Evolutionary conservation across 2,888 invertebrate genomes (phyloP), one percentile per base, ranked within the genome.

Genomic region (Venustoraphidia nigricollis): DNA sequence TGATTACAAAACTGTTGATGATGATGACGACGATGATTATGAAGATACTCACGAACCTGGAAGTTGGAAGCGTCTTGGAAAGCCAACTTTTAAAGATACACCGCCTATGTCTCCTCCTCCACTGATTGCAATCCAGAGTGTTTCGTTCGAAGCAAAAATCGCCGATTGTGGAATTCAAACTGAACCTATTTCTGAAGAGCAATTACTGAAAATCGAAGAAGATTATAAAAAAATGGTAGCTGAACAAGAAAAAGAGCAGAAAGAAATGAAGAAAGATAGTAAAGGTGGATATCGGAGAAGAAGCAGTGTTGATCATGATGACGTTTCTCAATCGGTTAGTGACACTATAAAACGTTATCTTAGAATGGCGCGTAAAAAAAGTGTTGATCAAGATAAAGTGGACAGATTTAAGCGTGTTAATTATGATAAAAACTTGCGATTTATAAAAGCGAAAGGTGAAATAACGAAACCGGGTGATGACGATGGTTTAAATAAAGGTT

Each of bases 341-440:
- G 87, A 89, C 60, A 89, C 87, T 0, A 87, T 90, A 51, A 89
- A 89, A 64, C 72, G 89, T 9, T 90, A 90, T 63, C 66, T 90
- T 45, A 72, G 86, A 49, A 90, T 90, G 89, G 89, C 88, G 8
- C 73, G 90, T 36, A 90, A 90, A 62, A 90, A 90, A 60, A 87
- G 86, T 59, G 79, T 83, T 9, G 88, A 89, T 62, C 78, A 81
- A 2, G 84, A 85, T 55, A 85, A 85, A 61, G 79, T 75, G 3
- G 89, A 86, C 60, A 76, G 84, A 45, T 91, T 90, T 61, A 89
- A 89, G 62, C 77, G 89, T 0, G 87, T 91, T 14, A 91, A 91
- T 63, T 91, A 91, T 59, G 90, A 91, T 59, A 75, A 84, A 51
- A 89, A 87, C 60, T 68, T 90, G 51, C 70, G 89, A 34, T 86